phyloP scores from a whole-genome alignment of 2,113 vertebrate genomes.

The Pituophis catenifer region DNA sequence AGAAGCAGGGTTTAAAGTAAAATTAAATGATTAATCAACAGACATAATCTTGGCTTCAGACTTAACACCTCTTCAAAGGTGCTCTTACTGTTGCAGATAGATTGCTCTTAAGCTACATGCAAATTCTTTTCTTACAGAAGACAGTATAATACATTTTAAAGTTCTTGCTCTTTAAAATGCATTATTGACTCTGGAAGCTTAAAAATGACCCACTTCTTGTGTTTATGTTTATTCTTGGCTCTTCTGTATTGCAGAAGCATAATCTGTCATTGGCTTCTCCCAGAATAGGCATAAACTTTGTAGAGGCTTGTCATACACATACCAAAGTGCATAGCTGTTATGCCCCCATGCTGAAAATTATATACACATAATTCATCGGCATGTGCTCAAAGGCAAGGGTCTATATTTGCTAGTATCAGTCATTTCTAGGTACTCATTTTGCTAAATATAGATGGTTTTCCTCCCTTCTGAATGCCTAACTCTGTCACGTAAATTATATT shows the following conservation, averaged over 20 bases:
- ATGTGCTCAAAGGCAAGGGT: slow-evolving; percentile 18
- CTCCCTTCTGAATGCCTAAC: slow-evolving; percentile 41
- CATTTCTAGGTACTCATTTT: slow-evolving; percentile 39
- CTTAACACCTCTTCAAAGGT: not conserved
- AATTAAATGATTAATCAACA: not conserved
- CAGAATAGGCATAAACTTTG: slow-evolving; percentile 19
- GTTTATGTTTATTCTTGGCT: slow-evolving; percentile 37
- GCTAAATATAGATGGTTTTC: slow-evolving; percentile 45
- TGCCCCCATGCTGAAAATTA: slow-evolving; percentile 34
- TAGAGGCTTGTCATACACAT: slow-evolving; percentile 6
- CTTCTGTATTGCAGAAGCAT: not conserved
- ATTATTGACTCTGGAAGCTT: slow-evolving; percentile 8
- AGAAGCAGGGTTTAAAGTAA: not conserved
- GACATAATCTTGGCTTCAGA: not conserved
- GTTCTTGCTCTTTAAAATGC: slow-evolving; percentile 7
- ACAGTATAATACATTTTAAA: not conserved
- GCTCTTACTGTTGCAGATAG: not conserved
- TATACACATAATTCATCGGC: not conserved
- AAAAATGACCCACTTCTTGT: slow-evolving; percentile 30
- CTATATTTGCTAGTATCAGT: slow-evolving; percentile 39
- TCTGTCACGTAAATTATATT: slow-evolving; percentile 10
- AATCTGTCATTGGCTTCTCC: not conserved
- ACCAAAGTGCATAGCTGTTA: rapidly evolving
- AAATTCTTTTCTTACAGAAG: not conserved
- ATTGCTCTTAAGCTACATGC: not conserved